Conservation (phyloP, 2,888 invertebrate genomes). For the Ferdinandea cuprea region DNA sequence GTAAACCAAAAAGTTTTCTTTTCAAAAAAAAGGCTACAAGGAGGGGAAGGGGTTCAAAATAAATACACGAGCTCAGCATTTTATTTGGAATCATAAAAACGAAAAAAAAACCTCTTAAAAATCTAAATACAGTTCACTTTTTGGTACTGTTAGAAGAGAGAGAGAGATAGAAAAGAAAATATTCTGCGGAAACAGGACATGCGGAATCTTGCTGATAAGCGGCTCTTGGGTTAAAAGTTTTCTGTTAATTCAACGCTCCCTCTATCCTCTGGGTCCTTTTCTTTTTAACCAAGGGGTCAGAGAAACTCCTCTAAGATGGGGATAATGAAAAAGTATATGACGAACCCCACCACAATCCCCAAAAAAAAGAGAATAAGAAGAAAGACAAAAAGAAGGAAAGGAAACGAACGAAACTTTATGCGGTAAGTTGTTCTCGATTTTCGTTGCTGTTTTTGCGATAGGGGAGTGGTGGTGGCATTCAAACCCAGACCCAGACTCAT, state of each 20-base stretch:
- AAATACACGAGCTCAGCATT: slow-evolving; percentile 58
- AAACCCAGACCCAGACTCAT: slow-evolving; percentile 33
- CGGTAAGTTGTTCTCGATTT: slow-evolving; percentile 58
- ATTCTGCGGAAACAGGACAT: slow-evolving; percentile 22
- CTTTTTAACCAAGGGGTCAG: slow-evolving; percentile 42
- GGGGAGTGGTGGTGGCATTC: slow-evolving; percentile 25
- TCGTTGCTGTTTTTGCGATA: slow-evolving; percentile 36
- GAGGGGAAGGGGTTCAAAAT: background rate
- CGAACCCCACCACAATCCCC: too few species aligned
- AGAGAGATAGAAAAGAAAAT: background rate
- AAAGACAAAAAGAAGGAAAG: slow-evolving; percentile 10
- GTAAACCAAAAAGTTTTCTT: slow-evolving; percentile 42
- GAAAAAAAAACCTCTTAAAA: slow-evolving; percentile 46
- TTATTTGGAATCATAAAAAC: slow-evolving; percentile 56
- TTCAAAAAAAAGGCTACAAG: slow-evolving; percentile 4
- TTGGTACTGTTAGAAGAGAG: background rate
- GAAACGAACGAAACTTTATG: slow-evolving; percentile 60
- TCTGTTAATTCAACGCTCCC: slow-evolving; percentile 71
- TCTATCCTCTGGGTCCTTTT: slow-evolving; percentile 42
- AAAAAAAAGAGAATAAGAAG: background rate
- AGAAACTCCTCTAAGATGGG: slow-evolving; percentile 41
- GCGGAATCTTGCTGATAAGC: slow-evolving; percentile 67
- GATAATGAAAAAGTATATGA: slow-evolving; percentile 16
- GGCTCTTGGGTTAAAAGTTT: slow-evolving; percentile 61
- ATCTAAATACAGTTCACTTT: slow-evolving; percentile 48